Evolutionary conservation across 2,888 invertebrate genomes (phyloP).

Genomic region (Dromius quadrimaculatus): DNA sequence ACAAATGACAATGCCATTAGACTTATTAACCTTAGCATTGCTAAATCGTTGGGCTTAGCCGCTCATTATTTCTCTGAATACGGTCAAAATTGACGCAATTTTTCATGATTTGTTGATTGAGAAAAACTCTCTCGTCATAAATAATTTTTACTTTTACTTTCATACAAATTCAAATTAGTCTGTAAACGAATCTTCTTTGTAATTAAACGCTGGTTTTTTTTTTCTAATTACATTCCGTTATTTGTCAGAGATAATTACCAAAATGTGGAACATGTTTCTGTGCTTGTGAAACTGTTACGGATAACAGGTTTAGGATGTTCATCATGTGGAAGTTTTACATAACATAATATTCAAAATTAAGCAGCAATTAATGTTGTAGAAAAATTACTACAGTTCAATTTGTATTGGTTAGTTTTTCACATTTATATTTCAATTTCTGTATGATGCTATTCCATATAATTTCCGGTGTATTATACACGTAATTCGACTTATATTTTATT

Average conservation of each 20-base stretch:
- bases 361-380: too few relatives aligned
- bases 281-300: slow-evolving; percentile 28
- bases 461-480: too few relatives aligned
- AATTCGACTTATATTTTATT: too few relatives aligned
- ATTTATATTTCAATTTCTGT: too few relatives aligned
- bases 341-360: too few relatives aligned
- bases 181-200: slow-evolving; percentile 33
- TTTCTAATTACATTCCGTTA: slow-evolving; percentile 27
- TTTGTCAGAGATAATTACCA: slow-evolving; percentile 38
- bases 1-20: slow-evolving; percentile 41
- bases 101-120: slow-evolving; percentile 17
- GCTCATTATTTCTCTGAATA: slow-evolving; percentile 46
- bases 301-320: slow-evolving; percentile 1
- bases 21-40: slow-evolving; percentile 32
- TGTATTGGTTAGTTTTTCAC: too few relatives aligned
- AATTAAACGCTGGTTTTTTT: slow-evolving; percentile 22
- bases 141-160: slow-evolving; percentile 49
- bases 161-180: slow-evolving; percentile 32
- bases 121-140: slow-evolving; percentile 22
- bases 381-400: too few relatives aligned
- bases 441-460: too few relatives aligned
- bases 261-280: slow-evolving; percentile 34
- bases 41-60: slow-evolving; percentile 19
- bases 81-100: slow-evolving; percentile 45
- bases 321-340: too few relatives aligned